Evolutionary conservation across 2,888 invertebrate species (phyloP).

Genomic region (Elegia similella): DNA sequence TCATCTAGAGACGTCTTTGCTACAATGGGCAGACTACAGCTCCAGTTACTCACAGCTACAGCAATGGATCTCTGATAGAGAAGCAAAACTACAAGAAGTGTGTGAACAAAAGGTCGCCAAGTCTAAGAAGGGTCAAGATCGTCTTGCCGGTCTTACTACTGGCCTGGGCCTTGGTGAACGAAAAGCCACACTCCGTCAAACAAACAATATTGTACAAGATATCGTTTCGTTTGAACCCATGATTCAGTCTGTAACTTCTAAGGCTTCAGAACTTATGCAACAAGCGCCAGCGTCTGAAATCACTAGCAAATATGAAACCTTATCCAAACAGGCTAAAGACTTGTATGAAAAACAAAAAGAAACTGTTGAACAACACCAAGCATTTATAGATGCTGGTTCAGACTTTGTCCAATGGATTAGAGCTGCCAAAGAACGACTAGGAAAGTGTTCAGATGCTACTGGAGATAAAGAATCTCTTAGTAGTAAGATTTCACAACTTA

Average conservation of each 20-base stretch:
- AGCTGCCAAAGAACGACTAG: constrained; percentile 93
- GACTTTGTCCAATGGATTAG: constrained; percentile 96
- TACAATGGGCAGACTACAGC: constrained; percentile 98
- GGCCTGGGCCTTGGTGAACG: constrained; percentile 91
- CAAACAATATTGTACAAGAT: constrained; percentile 97
- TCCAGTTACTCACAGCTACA: constrained; percentile 95
- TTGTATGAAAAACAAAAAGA: constrained; percentile 94
- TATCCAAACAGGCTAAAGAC: constrained; percentile 95
- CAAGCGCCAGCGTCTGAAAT: constrained; percentile 96
- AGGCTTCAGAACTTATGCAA: constrained; percentile 95
- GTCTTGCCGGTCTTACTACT: constrained; percentile 86
- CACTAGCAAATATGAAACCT: constrained; percentile 92
- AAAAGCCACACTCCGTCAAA: constrained; percentile 93
- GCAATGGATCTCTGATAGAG: constrained; percentile 96
- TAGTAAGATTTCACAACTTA: constrained; percentile 92
- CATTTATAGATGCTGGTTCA: constrained; percentile 94
- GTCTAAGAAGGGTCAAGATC: constrained; percentile 88
- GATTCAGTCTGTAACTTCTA: constrained; percentile 96
- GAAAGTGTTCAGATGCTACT: constrained; percentile 95
- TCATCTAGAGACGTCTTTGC: constrained; percentile 92
- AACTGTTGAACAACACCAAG: constrained; percentile 94
- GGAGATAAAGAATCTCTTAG: constrained; percentile 94
- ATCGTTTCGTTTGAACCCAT: constrained; percentile 98
- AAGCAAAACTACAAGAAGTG: constrained; percentile 94
- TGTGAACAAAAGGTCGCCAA: constrained; percentile 92